Percentiles rank a stretch among this genome's conserved stretches.
phyloP scores from a whole-genome alignment of 2,888 invertebrate genomes.

The Apotomis betuletana region DNA sequence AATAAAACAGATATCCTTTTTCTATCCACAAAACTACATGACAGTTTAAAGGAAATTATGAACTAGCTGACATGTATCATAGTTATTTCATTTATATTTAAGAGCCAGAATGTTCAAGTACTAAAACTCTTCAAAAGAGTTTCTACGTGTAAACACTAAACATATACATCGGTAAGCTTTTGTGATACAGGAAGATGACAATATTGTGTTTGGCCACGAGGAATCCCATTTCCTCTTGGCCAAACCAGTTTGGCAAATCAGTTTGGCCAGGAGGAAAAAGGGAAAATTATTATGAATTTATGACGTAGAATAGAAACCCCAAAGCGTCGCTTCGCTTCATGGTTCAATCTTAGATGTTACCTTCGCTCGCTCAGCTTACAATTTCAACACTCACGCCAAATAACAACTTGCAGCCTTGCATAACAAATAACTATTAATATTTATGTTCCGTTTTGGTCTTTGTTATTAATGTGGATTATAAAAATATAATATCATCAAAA shows the following conservation, averaged over 20 bases:
- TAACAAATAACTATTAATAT: no score
- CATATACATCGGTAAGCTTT: background rate
- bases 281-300: no score
- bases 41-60: background rate
- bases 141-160: background rate
- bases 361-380: no score
- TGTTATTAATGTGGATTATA: no score
- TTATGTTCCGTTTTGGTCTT: no score
- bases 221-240: conserved; percentile 1
- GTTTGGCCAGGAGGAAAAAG: background rate
- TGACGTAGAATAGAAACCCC: no score
- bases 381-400: no score
- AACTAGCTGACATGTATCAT: background rate
- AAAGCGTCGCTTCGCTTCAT: no score
- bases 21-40: conserved; percentile 7
- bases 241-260: conserved; percentile 3
- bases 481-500: no score
- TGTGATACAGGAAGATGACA: conserved; percentile 5
- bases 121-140: conserved; percentile 5
- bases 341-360: no score
- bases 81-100: conserved; percentile 2
- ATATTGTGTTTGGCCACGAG: conserved; percentile 5
- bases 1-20: background rate
- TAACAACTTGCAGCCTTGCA: no score
- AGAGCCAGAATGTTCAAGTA: background rate